These are phyloP conservation scores for Enhydra lutris DNA, from an alignment of 2,113 vertebrate genomes.

Conservation along the genomic window DNA sequence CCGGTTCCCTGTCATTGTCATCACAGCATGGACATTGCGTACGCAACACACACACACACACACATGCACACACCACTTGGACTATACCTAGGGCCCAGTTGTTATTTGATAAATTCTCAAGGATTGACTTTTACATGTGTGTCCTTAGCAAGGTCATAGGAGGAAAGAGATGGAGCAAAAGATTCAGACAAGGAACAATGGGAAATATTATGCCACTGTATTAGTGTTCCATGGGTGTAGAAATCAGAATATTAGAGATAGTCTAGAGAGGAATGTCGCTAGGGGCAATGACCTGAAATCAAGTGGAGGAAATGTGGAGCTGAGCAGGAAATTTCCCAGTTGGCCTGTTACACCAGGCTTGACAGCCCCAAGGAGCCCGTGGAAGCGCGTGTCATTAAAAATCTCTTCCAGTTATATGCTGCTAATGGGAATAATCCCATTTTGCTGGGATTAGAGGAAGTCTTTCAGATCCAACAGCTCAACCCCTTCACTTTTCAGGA, in stretches of 20 bases:
- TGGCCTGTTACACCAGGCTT: conserved; percentile 18
- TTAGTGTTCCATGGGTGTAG: not conserved
- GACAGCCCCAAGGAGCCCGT: conserved; percentile 12
- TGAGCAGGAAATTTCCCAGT: conserved; percentile 54
- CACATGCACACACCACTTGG: too few species aligned
- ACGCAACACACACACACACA: not conserved
- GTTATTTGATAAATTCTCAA: not conserved
- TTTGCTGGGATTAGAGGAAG: conserved; percentile 29
- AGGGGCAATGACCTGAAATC: conserved; percentile 51
- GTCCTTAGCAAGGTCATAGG: not conserved
- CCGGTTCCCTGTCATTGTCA: not conserved
- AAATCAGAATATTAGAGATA: conserved; percentile 36
- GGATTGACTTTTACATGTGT: not conserved
- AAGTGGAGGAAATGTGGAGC: not conserved
- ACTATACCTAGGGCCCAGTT: not conserved
- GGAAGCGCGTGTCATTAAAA: conserved; percentile 39
- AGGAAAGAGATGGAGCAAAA: not conserved
- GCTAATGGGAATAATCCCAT: conserved; percentile 13
- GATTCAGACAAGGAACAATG: not conserved
- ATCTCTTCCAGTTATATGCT: not conserved
- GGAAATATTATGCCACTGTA: not conserved
- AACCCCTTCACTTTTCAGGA: conserved; percentile 10
- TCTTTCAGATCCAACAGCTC: not conserved
- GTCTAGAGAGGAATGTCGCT: not conserved
- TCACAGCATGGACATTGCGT: fast-evolving